Conservation (phyloP, 2,888 invertebrate genomes). For the Pherbina coryleti region DNA sequence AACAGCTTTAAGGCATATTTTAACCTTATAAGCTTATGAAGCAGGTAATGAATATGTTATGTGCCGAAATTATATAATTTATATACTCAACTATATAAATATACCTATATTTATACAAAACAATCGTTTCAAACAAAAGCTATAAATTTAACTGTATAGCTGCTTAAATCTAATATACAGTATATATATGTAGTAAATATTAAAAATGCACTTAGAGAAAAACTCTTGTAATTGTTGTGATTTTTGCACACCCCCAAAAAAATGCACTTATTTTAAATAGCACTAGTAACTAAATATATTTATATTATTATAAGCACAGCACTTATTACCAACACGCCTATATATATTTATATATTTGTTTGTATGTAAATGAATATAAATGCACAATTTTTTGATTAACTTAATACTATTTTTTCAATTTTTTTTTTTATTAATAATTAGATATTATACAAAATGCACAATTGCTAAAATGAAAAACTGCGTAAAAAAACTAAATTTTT, state of each 20-base stretch:
- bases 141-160: background rate
- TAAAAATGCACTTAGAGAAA: conserved; percentile 28
- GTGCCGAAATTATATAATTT: conserved; percentile 10
- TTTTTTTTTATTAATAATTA: background rate
- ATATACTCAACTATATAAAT: background rate
- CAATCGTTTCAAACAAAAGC: background rate
- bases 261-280: conserved; percentile 23
- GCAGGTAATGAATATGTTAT: background rate
- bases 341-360: background rate
- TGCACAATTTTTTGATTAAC: conserved; percentile 21
- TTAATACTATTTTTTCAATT: background rate
- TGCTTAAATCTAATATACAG: background rate
- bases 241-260: conserved; percentile 5
- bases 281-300: conserved; percentile 5
- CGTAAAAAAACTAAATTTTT: background rate
- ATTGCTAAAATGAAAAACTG: background rate
- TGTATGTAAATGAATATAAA: background rate
- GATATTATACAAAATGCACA: background rate
- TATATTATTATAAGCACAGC: background rate
- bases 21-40: background rate
- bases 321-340: background rate
- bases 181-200: no score
- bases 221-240: conserved; percentile 27
- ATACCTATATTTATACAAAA: background rate
- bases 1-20: background rate